Base-by-base conservation (phyloP, 2,797 vertebrate species). In the Knipowitschia caucasica region DNA sequence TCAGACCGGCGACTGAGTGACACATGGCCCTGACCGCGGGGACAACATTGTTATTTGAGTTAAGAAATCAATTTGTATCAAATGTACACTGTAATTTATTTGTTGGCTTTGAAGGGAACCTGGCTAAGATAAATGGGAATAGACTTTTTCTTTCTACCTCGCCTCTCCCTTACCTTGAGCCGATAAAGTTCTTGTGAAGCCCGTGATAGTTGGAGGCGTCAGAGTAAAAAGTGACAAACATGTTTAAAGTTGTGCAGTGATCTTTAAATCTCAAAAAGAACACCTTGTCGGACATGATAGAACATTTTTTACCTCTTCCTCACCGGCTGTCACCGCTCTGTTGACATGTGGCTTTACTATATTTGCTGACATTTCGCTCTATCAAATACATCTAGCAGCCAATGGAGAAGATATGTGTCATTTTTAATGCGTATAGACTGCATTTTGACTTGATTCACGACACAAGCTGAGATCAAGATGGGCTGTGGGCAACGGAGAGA, bases 11-110 rank as follows among this genome's bases (percentile, higher is more conserved):
- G 89, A 92, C 89, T 97, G 94, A 98, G 92, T 96, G 95, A 98
- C 95, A 97, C 94, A 94, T 96, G 93, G 96, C 93, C 87, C 94
- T 92, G 93, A 91, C 94, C 91, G 89, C 91, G 92, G 93, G 93
- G 94, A 94, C 94, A 94, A 96, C 96, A 98, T 98, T 99, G 96
- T 98, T 98, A 98, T 95, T 97, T 93, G 93, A 98, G 95, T 98
- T 98, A 95, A 96, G 95, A 96, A 99, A 98, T 99, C 96, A 99
- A 99, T 99, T 98, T 98, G 95, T 99, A 99, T 99, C 96, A 97
- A 99, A 98, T 97, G 95, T 98, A 95, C 94, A 95, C 94, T 98
- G 95, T 98, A 98, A 99, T 98, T 98, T 99, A 99, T 98, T 97
- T 98, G 96, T 99, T 96, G 96, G 93, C 95, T 99, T 98, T 99